phyloP scores from a whole-genome alignment of 2,113 vertebrate species.

The Periophthalmodon schlosseri region DNA sequence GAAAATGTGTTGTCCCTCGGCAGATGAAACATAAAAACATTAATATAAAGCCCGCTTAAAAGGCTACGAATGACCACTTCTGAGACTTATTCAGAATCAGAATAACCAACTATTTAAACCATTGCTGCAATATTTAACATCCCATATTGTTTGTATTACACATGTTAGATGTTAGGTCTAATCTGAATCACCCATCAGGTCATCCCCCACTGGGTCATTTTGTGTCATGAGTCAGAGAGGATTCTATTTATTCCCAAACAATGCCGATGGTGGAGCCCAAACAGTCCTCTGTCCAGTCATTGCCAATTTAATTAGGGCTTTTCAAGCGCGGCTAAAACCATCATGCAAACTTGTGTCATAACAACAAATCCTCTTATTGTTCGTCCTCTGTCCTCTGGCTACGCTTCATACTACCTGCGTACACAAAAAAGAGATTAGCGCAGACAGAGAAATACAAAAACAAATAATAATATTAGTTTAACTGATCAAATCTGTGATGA shows the following conservation, averaged over 20 bases:
- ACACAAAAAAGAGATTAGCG: slow-evolving; percentile 35
- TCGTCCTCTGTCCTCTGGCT: slow-evolving; percentile 5
- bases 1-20: too few species aligned
- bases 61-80: too few species aligned
- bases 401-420: slow-evolving; percentile 11
- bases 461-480: neutral
- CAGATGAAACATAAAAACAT: neutral
- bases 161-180: neutral
- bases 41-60: too few species aligned
- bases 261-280: slow-evolving; percentile 19
- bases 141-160: neutral
- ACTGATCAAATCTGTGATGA: neutral
- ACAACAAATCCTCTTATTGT: slow-evolving; percentile 61
- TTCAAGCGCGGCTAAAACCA: slow-evolving; percentile 35
- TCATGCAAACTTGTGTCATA: slow-evolving; percentile 38
- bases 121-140: neutral
- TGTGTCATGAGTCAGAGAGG: slow-evolving; percentile 16
- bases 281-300: slow-evolving; percentile 27
- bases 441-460: neutral
- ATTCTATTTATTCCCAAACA: slow-evolving; percentile 4
- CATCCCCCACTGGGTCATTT: neutral
- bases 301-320: slow-evolving; percentile 51
- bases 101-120: neutral
- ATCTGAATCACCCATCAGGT: neutral
- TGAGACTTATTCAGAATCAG: neutral